Conservation (phyloP, 1,140 invertebrate genomes). For the Panulirus ornatus region DNA sequence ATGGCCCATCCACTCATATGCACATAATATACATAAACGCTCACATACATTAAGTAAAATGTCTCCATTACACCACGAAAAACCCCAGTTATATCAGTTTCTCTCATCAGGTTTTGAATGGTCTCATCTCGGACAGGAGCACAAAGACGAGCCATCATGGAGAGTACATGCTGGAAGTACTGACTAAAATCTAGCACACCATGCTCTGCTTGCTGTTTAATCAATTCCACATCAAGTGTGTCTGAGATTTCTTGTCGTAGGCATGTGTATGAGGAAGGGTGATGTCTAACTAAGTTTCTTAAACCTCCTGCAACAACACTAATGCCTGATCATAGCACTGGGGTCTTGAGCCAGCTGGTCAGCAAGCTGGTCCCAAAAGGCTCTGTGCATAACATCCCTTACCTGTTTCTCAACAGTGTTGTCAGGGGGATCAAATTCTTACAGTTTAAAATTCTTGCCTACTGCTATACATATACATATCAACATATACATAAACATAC, state of each 20-base stretch:
- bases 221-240: slow-evolving; percentile 90
- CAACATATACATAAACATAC: no score
- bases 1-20: no score
- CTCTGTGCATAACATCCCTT: slow-evolving; percentile 92
- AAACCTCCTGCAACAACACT: slow-evolving; percentile 89
- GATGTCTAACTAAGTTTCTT: slow-evolving; percentile 86
- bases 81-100: slow-evolving; percentile 89
- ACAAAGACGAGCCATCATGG: slow-evolving; percentile 92
- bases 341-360: slow-evolving; percentile 89
- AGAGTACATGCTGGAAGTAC: slow-evolving; percentile 92
- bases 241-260: slow-evolving; percentile 91
- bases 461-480: no score
- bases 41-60: slow-evolving; percentile 93
- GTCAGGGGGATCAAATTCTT: slow-evolving; percentile 87
- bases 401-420: slow-evolving; percentile 83
- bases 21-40: no score
- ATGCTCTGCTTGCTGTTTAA: slow-evolving; percentile 91
- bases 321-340: slow-evolving; percentile 92
- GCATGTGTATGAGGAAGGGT: slow-evolving; percentile 89
- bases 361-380: slow-evolving; percentile 94
- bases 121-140: slow-evolving; percentile 95
- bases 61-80: slow-evolving; percentile 92
- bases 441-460: slow-evolving; percentile 92
- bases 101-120: slow-evolving; percentile 87
- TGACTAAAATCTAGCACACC: slow-evolving; percentile 89